These are phyloP conservation scores for Gymnocypris eckloni DNA, from an alignment of 2,797 vertebrate genomes.

Conservation along the genomic window DNA sequence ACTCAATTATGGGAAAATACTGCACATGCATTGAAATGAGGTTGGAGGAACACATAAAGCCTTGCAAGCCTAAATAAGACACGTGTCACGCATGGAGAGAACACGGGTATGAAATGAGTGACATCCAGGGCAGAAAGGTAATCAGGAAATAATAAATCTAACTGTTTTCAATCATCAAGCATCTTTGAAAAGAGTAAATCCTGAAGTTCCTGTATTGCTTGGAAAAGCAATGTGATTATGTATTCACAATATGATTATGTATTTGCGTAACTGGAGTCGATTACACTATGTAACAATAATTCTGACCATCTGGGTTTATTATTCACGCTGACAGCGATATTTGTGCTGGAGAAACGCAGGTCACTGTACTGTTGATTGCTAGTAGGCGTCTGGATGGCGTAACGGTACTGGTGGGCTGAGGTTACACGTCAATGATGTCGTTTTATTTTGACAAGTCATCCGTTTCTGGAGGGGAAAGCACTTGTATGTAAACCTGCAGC, in stretches of 20 bases:
- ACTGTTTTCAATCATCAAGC: neutral
- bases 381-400: neutral
- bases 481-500: neutral
- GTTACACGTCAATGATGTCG: neutral
- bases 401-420: neutral
- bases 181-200: constrained; percentile 1
- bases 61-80: neutral
- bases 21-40: constrained; percentile 47
- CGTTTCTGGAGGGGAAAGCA: neutral
- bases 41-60: neutral
- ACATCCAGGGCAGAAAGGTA: neutral
- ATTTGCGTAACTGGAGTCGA: neutral
- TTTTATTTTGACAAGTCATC: constrained; percentile 1
- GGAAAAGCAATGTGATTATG: constrained; percentile 12
- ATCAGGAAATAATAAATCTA: constrained; percentile 5
- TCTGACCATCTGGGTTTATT: neutral
- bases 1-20: constrained; percentile 47
- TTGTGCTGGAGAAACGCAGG: neutral
- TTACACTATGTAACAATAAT: neutral
- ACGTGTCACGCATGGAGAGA: neutral
- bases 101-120: neutral
- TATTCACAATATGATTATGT: constrained; percentile 20
- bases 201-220: constrained; percentile 13
- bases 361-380: neutral
- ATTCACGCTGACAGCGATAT: neutral